phyloP scores from a whole-genome alignment of 2,888 invertebrate species.

The Aleiodes alternator region DNA sequence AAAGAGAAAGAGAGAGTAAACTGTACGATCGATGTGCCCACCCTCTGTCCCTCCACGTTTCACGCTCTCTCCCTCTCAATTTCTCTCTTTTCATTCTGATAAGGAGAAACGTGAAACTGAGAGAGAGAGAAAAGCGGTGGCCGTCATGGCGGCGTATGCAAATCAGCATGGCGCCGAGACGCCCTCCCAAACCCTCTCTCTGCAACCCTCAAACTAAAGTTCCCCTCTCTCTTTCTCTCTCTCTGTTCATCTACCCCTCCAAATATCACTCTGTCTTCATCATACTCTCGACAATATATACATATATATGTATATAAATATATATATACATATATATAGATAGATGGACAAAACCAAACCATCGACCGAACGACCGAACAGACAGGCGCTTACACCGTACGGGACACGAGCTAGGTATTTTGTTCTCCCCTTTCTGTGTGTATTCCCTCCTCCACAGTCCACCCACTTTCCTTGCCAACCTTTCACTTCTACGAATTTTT shows the following conservation, averaged over 20 bases:
- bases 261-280: constrained; percentile 34
- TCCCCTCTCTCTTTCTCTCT: constrained; percentile 49
- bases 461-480: background rate
- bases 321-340: constrained; percentile 55
- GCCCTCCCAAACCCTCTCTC: constrained; percentile 68
- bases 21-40: constrained; percentile 78
- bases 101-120: constrained; percentile 50
- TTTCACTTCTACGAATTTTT: constrained; percentile 7
- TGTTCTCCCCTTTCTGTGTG: constrained; percentile 59
- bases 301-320: background rate
- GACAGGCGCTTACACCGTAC: constrained; percentile 62
- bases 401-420: constrained; percentile 68
- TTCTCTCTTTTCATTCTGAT: constrained; percentile 62
- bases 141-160: constrained; percentile 80
- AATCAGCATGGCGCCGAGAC: constrained; percentile 80
- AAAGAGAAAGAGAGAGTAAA: constrained; percentile 58
- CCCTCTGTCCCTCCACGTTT: constrained; percentile 63
- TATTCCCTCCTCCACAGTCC: constrained; percentile 45
- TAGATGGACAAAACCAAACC: constrained; percentile 70
- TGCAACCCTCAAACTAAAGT: constrained; percentile 45
- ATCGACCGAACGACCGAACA: constrained; percentile 71
- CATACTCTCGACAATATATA: constrained; percentile 1
- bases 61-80: constrained; percentile 67
- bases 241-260: constrained; percentile 42
- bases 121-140: constrained; percentile 68